A percentile compares a stretch with the other conserved stretches of the same genome.
Conservation (phyloP, 2,888 invertebrate genomes). For the Fissipunctia ypsillon region DNA sequence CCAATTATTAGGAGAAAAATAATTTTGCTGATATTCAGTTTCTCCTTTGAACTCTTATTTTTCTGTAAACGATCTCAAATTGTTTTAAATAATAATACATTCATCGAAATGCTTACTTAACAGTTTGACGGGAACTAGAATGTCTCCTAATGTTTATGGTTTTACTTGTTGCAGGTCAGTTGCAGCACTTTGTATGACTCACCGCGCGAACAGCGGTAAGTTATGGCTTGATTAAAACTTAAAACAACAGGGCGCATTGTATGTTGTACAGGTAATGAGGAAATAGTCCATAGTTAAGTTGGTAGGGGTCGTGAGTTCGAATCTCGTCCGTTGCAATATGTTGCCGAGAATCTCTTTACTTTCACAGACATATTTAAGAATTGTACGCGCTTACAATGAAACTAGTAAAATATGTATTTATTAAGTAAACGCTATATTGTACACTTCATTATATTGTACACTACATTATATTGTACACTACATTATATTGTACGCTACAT, state of each 20-base stretch:
- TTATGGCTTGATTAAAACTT: not conserved
- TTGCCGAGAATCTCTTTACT: not conserved
- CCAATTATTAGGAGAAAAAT: not conserved
- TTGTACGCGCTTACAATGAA: not conserved
- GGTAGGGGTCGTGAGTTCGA: not conserved
- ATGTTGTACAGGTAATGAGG: not conserved
- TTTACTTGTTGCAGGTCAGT: slow-evolving; percentile 42
- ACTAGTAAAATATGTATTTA: not conserved
- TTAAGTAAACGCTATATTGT: too few relatives aligned
- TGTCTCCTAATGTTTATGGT: not conserved
- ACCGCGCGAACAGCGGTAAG: not conserved
- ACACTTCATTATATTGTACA: too few relatives aligned
- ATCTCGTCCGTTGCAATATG: too few relatives aligned
- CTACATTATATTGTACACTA: too few relatives aligned
- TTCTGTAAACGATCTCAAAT: not conserved
- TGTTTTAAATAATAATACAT: not conserved
- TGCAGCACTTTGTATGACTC: too few relatives aligned
- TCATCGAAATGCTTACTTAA: not conserved
- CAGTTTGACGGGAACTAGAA: not conserved
- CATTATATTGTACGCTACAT: too few relatives aligned
- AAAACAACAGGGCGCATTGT: not conserved
- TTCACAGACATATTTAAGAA: not conserved
- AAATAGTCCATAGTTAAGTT: not conserved
- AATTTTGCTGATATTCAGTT: not conserved
- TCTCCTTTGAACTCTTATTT: not conserved